Percentiles rank a stretch among this genome's conserved stretches.
phyloP scores from a whole-genome alignment of 2,888 invertebrate genomes.

The Mythimna impura region DNA sequence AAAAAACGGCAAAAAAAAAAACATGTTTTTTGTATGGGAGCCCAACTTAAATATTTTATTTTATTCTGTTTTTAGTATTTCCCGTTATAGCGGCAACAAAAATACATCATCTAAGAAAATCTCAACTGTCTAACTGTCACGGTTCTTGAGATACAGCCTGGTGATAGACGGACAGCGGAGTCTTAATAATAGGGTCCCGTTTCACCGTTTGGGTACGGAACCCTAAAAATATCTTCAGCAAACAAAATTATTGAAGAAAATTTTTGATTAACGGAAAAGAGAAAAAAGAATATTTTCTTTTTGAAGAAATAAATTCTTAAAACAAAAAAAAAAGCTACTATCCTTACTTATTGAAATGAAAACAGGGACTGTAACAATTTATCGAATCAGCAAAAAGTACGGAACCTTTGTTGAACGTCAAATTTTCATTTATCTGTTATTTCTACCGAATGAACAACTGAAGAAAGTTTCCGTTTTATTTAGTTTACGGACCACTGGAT shows the following conservation, averaged over 20 bases:
- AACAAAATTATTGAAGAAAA: not conserved
- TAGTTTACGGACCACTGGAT: slow-evolving; percentile 3
- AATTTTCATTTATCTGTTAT: slow-evolving; percentile 35
- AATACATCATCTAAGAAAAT: no score
- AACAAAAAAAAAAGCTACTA: not conserved
- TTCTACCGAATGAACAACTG: slow-evolving; percentile 20
- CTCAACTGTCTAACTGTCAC: no score
- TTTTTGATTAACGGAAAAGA: not conserved
- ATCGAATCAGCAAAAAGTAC: slow-evolving; percentile 22
- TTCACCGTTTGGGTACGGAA: no score
- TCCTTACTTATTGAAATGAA: slow-evolving; percentile 41
- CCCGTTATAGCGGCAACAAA: no score
- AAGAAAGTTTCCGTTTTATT: slow-evolving; percentile 31
- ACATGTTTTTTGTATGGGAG: no score
- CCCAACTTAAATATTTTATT: no score
- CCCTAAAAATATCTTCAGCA: not conserved
- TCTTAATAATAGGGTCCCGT: no score
- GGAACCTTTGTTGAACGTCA: not conserved
- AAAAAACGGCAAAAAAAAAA: no score
- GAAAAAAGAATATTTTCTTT: not conserved
- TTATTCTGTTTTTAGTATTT: no score
- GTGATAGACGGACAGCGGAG: no score
- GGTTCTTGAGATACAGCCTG: no score
- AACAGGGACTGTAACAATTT: slow-evolving; percentile 23
- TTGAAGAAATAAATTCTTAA: slow-evolving; percentile 7